Conservation (phyloP, 2,113 vertebrate species). For the Scolopax mira region DNA sequence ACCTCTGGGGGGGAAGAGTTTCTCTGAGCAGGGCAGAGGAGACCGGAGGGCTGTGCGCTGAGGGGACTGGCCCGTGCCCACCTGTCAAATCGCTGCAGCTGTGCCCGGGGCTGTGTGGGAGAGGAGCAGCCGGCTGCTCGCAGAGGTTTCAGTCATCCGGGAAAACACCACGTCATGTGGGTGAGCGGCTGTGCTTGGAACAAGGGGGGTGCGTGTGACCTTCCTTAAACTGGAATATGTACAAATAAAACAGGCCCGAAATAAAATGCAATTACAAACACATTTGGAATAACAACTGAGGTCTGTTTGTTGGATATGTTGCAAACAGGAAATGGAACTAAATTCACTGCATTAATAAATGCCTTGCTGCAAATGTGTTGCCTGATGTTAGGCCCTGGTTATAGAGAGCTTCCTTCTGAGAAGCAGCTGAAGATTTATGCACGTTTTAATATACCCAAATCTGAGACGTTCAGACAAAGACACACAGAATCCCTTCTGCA, state of each 20-base stretch:
- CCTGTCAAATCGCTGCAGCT: neutral
- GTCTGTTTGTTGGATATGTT: neutral
- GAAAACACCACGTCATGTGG: neutral
- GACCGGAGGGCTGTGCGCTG: accelerated
- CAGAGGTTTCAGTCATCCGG: neutral
- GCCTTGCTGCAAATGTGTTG: neutral
- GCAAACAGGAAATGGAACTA: conserved; percentile 33
- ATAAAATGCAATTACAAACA: conserved; percentile 33
- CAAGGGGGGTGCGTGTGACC: neutral
- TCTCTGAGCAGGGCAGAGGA: neutral
- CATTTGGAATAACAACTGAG: neutral
- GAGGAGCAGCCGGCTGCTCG: neutral
- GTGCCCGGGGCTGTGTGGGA: neutral
- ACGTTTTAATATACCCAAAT: neutral
- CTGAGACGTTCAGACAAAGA: neutral
- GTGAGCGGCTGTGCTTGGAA: neutral
- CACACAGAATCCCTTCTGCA: neutral
- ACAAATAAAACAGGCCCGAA: conserved; percentile 25
- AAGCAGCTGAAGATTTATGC: neutral
- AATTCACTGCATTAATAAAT: neutral
- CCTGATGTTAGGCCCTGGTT: neutral
- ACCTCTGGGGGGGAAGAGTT: accelerated
- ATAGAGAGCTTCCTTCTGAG: neutral
- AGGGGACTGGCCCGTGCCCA: neutral
- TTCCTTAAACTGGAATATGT: neutral